Evolutionary conservation across 1,140 invertebrate species (phyloP).

Genomic region (Neodiprion virginianus): DNA sequence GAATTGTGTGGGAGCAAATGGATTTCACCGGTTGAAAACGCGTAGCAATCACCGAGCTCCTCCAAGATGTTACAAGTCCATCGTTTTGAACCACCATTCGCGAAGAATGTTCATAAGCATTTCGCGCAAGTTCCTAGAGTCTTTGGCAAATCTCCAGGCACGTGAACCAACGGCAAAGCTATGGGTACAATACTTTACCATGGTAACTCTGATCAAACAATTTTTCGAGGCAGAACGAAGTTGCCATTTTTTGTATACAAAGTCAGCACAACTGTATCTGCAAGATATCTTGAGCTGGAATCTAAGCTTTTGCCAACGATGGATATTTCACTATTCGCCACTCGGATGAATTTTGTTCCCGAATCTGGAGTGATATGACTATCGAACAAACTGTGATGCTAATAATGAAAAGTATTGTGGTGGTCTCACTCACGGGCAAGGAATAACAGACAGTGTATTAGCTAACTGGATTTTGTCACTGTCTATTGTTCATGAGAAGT

Average conservation of each 20-base stretch:
- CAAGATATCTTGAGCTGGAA: conserved; percentile 48
- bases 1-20: not conserved
- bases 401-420: conserved; percentile 44
- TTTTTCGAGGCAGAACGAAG: conserved; percentile 53
- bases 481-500: conserved; percentile 5
- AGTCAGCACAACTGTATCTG: conserved; percentile 54
- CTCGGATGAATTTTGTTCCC: conserved; percentile 51
- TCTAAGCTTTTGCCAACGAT: conserved; percentile 43
- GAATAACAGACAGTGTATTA: conserved; percentile 30
- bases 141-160: conserved; percentile 36
- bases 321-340: conserved; percentile 46
- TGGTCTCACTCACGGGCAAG: conserved; percentile 36
- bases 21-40: conserved; percentile 24
- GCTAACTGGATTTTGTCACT: conserved; percentile 30
- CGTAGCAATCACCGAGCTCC: conserved; percentile 38
- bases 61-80: conserved; percentile 39
- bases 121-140: conserved; percentile 39
- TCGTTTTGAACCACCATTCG: conserved; percentile 43
- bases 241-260: conserved; percentile 59
- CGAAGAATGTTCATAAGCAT: conserved; percentile 40
- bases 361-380: conserved; percentile 52
- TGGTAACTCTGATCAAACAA: conserved; percentile 44
- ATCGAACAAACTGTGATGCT: conserved; percentile 53
- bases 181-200: conserved; percentile 56
- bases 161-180: conserved; percentile 47